phyloP scores from a whole-genome alignment of 2,888 invertebrate species.

The Scaptomyza reducta region DNA sequence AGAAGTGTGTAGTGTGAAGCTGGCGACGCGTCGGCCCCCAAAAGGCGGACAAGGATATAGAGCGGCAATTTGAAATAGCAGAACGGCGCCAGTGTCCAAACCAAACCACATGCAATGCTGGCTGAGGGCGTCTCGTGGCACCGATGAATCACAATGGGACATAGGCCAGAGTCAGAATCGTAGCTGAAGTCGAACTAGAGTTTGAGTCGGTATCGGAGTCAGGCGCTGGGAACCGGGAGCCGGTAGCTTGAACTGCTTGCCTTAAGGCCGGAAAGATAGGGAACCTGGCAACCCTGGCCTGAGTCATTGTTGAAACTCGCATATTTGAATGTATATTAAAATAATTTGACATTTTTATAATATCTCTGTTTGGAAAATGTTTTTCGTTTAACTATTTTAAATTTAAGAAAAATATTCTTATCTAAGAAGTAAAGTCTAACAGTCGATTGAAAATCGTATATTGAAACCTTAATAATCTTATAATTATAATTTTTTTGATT shows the following conservation, averaged over 20 bases:
- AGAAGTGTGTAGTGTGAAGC: constrained; percentile 54
- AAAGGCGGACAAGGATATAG: constrained; percentile 65
- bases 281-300: constrained; percentile 33
- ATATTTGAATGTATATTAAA: background rate
- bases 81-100: constrained; percentile 77
- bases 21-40: constrained; percentile 61
- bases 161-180: constrained; percentile 17
- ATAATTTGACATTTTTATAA: no score
- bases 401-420: no score
- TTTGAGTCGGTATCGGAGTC: constrained; percentile 12
- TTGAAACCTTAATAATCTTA: no score
- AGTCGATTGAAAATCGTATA: no score
- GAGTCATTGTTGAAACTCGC: background rate
- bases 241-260: background rate
- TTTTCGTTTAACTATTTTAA: no score
- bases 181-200: constrained; percentile 12
- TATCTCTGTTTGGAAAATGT: no score
- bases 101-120: constrained; percentile 63
- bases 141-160: constrained; percentile 69
- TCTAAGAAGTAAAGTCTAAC: no score
- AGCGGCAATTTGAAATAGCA: constrained; percentile 74
- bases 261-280: constrained; percentile 3
- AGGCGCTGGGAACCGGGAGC: no score
- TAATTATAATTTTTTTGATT: no score
- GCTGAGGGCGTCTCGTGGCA: constrained; percentile 25